Evolutionary conservation across 2,888 invertebrate species (phyloP), one percentile per base, ranked within the genome.

Genomic region (Achlya flavicornis): DNA sequence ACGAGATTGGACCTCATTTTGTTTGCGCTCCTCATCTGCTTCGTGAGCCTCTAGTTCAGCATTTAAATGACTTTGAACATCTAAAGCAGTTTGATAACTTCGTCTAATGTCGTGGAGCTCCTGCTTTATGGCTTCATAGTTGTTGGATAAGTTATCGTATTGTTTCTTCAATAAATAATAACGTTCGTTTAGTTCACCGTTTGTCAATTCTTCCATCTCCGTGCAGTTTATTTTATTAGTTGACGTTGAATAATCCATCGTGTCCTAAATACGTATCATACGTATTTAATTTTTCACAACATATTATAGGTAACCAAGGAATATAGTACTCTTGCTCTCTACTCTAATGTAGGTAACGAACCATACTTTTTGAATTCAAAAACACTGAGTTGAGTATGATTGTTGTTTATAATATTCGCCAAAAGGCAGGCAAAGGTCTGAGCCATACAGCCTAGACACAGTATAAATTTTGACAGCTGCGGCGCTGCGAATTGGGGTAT

Each of bases 201-300:
- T 87, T 2, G 90, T 86, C 67, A 92, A 65, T 26, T 91, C 92
- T 66, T 91, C 92, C 1, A 75, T 77, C 77, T 89, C 92, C 3
- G 90, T 91, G 63, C 76, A 84, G 65, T 81, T 85, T 4, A 88
- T 91, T 80, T 92, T 92, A 68, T 93, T 93, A 64, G 91, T 92
- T 62, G 90, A 85, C 14, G 90, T 91, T 3, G 94, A 94, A 71
- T 89, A 92, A 89, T 94, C 89, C 94, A 94, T 94, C 63, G 6
- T 46, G 14, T 26, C 10, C 3, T 5, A 10, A n/a, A 46, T n/a
- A n/a, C n/a, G n/a, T n/a, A n/a, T n/a, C n/a, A n/a, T 26, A 26
- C 26, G 1, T 26, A 26, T 26, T 26, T 26, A 26, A 26, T 26
- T n/a, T n/a, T n/a, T n/a, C n/a, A n/a, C n/a, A n/a, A n/a, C n/a